Evolutionary conservation across 2,797 vertebrate species (phyloP).

Genomic region (Aldrovandia affinis): DNA sequence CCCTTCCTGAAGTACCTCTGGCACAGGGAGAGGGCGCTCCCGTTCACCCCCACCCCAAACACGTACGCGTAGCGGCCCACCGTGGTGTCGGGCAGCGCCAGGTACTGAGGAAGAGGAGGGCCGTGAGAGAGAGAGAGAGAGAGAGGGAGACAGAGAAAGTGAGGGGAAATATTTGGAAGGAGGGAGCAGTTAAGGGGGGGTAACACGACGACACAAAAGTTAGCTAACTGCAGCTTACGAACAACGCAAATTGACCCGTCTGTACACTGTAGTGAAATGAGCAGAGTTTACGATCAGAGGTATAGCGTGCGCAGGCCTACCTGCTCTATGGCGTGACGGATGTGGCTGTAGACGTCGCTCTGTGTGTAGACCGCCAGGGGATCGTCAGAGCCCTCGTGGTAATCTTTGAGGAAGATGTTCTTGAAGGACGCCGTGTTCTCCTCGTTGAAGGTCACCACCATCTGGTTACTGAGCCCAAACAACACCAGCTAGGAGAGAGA

Average conservation of each 20-base stretch:
- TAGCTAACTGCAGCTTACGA: too few relatives aligned
- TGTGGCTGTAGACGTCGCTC: conserved; percentile 70
- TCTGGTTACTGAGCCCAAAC: conserved; percentile 94
- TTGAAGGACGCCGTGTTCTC: conserved; percentile 88
- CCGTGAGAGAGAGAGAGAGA: too few relatives aligned
- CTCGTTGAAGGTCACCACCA: conserved; percentile 91
- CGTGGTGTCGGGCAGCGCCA: conserved; percentile 76
- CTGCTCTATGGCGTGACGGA: conserved; percentile 78
- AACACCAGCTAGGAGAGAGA: conserved; percentile 79
- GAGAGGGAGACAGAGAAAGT: too few relatives aligned
- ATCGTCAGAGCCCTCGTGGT: conserved; percentile 65
- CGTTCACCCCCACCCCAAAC: conserved; percentile 61
- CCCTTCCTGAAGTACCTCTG: conserved; percentile 83
- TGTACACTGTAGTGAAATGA: neutral
- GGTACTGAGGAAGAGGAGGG: conserved; percentile 70
- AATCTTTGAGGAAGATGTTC: conserved; percentile 88
- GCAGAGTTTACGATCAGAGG: neutral
- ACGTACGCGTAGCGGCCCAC: conserved; percentile 85
- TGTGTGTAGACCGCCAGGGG: conserved; percentile 80
- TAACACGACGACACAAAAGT: too few relatives aligned
- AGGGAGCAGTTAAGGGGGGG: too few relatives aligned
- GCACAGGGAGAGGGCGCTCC: conserved; percentile 81
- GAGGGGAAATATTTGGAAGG: too few relatives aligned
- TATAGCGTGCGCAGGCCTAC: conserved; percentile 57
- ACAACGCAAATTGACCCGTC: too few relatives aligned